These are phyloP conservation scores for Poecilia wingei DNA, from an alignment of 2,797 vertebrate species.

Conservation along the genomic window DNA sequence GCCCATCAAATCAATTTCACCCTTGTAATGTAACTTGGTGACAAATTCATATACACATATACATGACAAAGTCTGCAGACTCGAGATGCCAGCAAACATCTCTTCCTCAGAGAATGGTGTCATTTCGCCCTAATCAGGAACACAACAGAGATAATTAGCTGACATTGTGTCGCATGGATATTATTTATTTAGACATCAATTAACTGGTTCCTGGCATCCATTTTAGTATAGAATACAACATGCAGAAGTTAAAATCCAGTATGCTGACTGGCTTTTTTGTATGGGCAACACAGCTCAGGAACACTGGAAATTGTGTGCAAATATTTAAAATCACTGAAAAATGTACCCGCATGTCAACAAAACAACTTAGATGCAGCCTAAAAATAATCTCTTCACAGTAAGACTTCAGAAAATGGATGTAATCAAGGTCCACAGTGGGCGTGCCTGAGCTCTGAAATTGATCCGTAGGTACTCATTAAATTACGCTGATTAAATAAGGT, in stretches of 20 bases:
- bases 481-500: constrained; percentile 34
- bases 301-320: constrained; percentile 17
- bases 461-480: constrained; percentile 17
- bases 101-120: constrained; percentile 16
- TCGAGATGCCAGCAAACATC: constrained; percentile 21
- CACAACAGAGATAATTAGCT: constrained; percentile 56
- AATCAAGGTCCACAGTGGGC: background rate
- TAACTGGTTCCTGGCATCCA: constrained; percentile 38
- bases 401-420: constrained; percentile 10
- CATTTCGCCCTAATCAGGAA: constrained; percentile 46
- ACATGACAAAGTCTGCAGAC: constrained; percentile 14
- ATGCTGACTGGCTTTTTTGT: background rate
- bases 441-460: constrained; percentile 15
- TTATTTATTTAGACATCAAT: constrained; percentile 54
- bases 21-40: constrained; percentile 54
- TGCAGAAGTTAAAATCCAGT: constrained; percentile 7
- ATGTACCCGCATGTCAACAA: background rate
- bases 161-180: constrained; percentile 28
- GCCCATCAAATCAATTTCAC: constrained; percentile 70
- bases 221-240: constrained; percentile 33
- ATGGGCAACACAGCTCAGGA: background rate
- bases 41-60: constrained; percentile 30
- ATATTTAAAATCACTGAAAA: background rate
- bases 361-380: background rate
- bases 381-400: constrained; percentile 5